Base-by-base conservation (phyloP, 2,797 vertebrate species). In the Falco novaeseelandiae region DNA sequence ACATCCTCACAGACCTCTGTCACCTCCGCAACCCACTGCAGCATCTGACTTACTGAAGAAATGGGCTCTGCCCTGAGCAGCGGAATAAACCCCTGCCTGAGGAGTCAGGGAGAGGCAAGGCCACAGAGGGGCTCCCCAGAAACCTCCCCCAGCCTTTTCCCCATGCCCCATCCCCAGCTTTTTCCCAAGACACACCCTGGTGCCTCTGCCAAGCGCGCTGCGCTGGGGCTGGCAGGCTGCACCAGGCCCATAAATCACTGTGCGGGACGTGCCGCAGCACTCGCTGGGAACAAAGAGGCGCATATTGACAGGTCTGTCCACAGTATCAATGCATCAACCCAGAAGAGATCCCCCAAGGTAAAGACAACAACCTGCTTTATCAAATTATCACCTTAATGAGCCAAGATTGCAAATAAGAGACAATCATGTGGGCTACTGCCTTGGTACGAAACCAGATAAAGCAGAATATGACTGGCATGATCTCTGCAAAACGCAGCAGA, bases 311-410 rank as follows among this genome's bases (percentile, higher is more conserved):
- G 84, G 19, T 90, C 95, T 92, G 92, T 30, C 91, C 79, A 44
- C 63, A n/a, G 17, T 19, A 79, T 48, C 91, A 34, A n/a, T 81
- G 59, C 63, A 87, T 78, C 94, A 93, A 40, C 46, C 52, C 83
- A 85, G 44, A 49, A 78, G 54, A 95, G 42, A 89, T 81, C 84
- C 96, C 80, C 61, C 77, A 80, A 89, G 79, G 92, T 54, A 95
- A 95, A 96, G 95, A 93, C 93, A 96, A 94, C 91, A 95, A 82
- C 76, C 66, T 66, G 46, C 88, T 89, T 88, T 55, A 93, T 90
- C 69, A 81, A 92, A 61, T 89, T 36, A 92, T 48, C 67, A 21
- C 87, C 77, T 76, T 85, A 87, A 96, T 78, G 93, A 96, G 86
- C 87, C 93, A 90, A 87, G 72, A 74, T 29, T 93, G 82, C 90